Conservation (phyloP, 1,140 invertebrate species). For the Cephus cinctus region DNA sequence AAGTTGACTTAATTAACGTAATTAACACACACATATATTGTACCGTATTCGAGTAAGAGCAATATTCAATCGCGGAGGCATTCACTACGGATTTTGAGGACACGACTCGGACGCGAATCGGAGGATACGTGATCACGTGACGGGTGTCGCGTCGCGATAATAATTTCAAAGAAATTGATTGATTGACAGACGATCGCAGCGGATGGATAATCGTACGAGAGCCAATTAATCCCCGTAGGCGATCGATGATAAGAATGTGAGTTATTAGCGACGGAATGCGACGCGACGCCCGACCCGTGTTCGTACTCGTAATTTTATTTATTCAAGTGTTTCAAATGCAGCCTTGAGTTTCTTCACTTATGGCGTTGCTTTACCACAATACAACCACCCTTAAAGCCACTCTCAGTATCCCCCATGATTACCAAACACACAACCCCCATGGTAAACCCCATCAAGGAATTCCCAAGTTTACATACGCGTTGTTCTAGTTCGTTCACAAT, state of each 20-base stretch:
- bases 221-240: no score
- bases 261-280: neutral
- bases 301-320: conserved; percentile 26
- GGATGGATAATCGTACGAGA: no score
- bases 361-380: conserved; percentile 54
- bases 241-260: no score
- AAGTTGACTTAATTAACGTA: conserved; percentile 52
- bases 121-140: conserved; percentile 37
- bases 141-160: no score
- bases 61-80: conserved; percentile 50
- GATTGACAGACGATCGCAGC: no score
- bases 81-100: conserved; percentile 46
- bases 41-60: conserved; percentile 5
- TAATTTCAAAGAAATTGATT: no score
- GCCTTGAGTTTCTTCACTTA: conserved; percentile 56
- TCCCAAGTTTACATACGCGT: neutral
- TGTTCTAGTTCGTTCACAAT: conserved; percentile 3
- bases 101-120: conserved; percentile 49
- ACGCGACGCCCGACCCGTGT: no score
- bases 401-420: conserved; percentile 21
- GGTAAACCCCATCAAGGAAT: no score
- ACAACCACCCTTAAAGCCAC: conserved; percentile 42
- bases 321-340: conserved; percentile 48
- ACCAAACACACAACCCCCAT: conserved; percentile 3
- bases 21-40: conserved; percentile 28